A percentile compares a stretch with the other conserved stretches of the same genome.
phyloP scores from a whole-genome alignment of 2,113 vertebrate species.

The Sclerurus mexicanus region DNA sequence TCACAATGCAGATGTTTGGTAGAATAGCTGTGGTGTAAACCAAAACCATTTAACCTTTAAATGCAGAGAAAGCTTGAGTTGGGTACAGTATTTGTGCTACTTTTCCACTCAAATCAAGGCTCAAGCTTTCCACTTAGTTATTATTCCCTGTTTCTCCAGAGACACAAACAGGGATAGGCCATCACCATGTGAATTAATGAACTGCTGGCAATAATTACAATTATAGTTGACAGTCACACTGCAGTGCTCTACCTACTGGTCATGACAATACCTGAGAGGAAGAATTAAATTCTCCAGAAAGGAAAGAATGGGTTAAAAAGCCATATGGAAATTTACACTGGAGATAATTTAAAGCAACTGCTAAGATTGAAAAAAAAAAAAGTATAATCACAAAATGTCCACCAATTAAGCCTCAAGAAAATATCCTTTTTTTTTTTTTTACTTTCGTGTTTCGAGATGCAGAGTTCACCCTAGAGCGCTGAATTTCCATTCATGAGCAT shows the following conservation, averaged over 20 bases:
- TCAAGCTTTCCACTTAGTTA: slow-evolving; percentile 6
- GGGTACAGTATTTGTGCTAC: neutral
- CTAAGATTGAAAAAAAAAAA: neutral
- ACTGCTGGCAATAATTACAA: slow-evolving; percentile 47
- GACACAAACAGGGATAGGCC: slow-evolving; percentile 24
- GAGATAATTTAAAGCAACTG: slow-evolving; percentile 28
- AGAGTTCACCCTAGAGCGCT: neutral
- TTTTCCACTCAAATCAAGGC: neutral
- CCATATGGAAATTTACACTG: slow-evolving; percentile 41
- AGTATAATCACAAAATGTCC: slow-evolving; percentile 34
- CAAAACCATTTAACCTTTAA: neutral
- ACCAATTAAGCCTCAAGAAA: slow-evolving; percentile 28
- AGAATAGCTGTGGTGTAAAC: neutral
- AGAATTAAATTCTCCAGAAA: neutral
- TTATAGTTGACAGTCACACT: slow-evolving; percentile 22
- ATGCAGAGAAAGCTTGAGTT: neutral
- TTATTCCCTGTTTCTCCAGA: slow-evolving; percentile 24
- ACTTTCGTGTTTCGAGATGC: neutral
- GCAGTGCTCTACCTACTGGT: neutral
- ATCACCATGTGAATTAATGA: slow-evolving; percentile 53
- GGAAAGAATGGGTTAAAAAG: slow-evolving; percentile 49
- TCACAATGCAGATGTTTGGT: neutral
- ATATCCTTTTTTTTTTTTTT: neutral
- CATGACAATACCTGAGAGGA: neutral
- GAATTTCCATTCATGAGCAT: slow-evolving; percentile 26